Conservation (phyloP, 2,888 invertebrate species). For the Caenorhabditis zanzibari region DNA sequence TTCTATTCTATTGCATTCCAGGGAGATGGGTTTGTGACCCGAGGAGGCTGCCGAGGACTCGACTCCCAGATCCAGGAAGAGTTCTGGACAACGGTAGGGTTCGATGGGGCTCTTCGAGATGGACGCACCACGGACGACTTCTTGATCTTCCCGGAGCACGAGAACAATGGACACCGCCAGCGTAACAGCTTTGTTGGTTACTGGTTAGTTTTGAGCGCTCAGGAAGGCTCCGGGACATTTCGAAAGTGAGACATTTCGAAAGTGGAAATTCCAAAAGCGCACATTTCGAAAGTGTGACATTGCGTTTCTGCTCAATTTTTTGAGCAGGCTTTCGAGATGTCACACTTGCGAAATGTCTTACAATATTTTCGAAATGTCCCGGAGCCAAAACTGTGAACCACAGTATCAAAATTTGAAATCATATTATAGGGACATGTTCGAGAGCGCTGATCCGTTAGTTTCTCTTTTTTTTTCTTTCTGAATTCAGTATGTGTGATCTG, state of each 20-base stretch:
- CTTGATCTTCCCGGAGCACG: conserved; percentile 64
- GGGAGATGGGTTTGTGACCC: conserved; percentile 51
- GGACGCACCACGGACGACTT: conserved; percentile 72
- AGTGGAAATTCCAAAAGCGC: too few relatives aligned
- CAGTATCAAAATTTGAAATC: background rate
- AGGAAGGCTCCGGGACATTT: too few relatives aligned
- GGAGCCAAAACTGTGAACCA: too few relatives aligned
- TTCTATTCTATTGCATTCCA: conserved; percentile 19
- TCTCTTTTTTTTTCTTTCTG: conserved; percentile 8
- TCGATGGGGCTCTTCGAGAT: conserved; percentile 70
- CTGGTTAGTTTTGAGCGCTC: conserved; percentile 61
- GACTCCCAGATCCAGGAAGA: conserved; percentile 73
- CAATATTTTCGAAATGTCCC: too few relatives aligned
- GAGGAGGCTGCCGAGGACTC: conserved; percentile 50
- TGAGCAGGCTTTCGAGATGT: too few relatives aligned
- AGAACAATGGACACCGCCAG: conserved; percentile 50
- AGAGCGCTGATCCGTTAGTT: conserved; percentile 28
- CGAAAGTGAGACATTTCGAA: too few relatives aligned
- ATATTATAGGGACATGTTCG: conserved; percentile 25
- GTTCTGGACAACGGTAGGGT: conserved; percentile 76
- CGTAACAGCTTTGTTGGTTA: conserved; percentile 71
- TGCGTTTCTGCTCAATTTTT: too few relatives aligned
- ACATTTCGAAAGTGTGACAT: too few relatives aligned
- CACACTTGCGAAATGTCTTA: too few relatives aligned
- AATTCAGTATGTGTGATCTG: background rate